Conservation (phyloP, 2,797 vertebrate species). For the Serranus cabrilla region DNA sequence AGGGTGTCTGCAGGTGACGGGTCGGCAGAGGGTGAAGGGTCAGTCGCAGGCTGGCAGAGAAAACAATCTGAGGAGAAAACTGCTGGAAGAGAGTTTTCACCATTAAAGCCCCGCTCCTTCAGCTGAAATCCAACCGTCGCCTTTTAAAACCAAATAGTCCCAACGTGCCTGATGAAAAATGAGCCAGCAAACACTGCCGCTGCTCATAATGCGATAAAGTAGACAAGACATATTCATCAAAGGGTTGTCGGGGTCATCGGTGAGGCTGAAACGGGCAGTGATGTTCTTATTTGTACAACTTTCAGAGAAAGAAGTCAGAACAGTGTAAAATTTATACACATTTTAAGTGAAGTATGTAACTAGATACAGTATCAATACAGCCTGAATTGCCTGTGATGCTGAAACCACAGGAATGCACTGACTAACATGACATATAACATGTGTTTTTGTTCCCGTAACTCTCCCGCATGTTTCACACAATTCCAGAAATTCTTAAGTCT, state of each 20-base stretch:
- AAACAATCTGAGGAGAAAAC: slow-evolving; percentile 14
- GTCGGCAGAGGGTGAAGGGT: slow-evolving; percentile 79
- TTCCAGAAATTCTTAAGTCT: slow-evolving; percentile 6
- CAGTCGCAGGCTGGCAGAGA: slow-evolving; percentile 48
- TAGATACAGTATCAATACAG: slow-evolving; percentile 19
- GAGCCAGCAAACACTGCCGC: slow-evolving; percentile 53
- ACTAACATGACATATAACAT: slow-evolving; percentile 13
- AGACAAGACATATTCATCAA: slow-evolving; percentile 59
- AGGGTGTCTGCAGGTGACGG: slow-evolving; percentile 83
- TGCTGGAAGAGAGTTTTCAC: slow-evolving; percentile 11
- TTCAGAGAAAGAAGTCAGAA: neutral
- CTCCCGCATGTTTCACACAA: slow-evolving; percentile 12
- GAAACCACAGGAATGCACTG: slow-evolving; percentile 22
- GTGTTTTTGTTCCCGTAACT: slow-evolving; percentile 30
- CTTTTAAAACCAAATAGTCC: slow-evolving; percentile 59
- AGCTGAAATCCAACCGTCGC: slow-evolving; percentile 44
- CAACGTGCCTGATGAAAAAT: slow-evolving; percentile 65
- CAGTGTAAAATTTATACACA: neutral
- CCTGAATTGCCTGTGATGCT: slow-evolving; percentile 16
- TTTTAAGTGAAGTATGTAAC: slow-evolving; percentile 13
- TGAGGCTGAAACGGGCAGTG: slow-evolving; percentile 23
- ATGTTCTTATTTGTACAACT: slow-evolving; percentile 35
- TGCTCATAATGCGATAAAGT: slow-evolving; percentile 59
- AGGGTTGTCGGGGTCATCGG: slow-evolving; percentile 43
- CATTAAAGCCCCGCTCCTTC: slow-evolving; percentile 10